Conservation (phyloP, 2,797 vertebrate species). For the Scleropages formosus region DNA sequence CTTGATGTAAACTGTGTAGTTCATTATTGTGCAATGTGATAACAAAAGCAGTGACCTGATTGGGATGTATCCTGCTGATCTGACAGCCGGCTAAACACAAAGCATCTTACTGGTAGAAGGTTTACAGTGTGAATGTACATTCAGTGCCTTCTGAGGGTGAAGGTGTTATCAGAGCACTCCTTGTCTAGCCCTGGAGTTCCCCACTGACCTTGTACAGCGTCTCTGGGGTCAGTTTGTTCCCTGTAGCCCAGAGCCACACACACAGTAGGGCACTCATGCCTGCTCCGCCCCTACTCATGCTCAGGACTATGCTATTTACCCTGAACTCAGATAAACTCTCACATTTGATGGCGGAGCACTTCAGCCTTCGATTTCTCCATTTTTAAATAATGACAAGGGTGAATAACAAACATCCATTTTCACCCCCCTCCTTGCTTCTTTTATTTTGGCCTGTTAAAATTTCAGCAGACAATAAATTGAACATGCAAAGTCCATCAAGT, state of each 20-base stretch:
- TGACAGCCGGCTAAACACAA: no score
- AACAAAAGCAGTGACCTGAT: no score
- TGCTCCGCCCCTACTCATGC: conserved; percentile 86
- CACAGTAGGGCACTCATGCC: conserved; percentile 68
- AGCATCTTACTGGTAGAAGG: no score
- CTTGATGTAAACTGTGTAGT: no score
- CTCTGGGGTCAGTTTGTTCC: conserved; percentile 55
- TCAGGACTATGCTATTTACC: conserved; percentile 75
- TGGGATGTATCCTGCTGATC: no score
- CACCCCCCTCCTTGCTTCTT: conserved; percentile 54
- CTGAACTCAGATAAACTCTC: conserved; percentile 57
- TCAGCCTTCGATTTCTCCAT: conserved; percentile 80
- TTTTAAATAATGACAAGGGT: conserved; percentile 76
- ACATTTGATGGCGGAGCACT: conserved; percentile 65
- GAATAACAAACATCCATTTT: conserved; percentile 80
- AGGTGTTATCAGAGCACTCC: no score
- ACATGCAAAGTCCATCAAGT: conserved; percentile 76
- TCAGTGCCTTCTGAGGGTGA: no score
- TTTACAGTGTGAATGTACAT: no score
- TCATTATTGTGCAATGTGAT: no score
- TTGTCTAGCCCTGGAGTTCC: no score
- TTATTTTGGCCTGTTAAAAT: conserved; percentile 67
- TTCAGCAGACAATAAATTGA: conserved; percentile 77
- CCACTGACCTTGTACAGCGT: conserved; percentile 33
- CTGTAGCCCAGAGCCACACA: conserved; percentile 59